Conservation (phyloP, 2,113 vertebrate genomes). For the Pyxicephalus adspersus region DNA sequence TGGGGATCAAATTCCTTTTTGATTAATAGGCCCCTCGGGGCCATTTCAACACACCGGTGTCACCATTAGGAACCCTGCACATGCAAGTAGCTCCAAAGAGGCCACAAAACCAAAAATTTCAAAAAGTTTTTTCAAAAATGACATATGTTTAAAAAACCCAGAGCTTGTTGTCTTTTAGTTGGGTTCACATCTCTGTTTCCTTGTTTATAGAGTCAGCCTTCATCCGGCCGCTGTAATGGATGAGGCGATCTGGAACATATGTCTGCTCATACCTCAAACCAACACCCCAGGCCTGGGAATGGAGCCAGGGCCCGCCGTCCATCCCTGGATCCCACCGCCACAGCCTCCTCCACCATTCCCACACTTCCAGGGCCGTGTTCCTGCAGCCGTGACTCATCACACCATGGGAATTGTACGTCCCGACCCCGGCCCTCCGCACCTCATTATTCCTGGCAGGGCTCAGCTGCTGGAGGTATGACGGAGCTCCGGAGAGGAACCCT, state of each 20-base stretch:
- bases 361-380: background rate
- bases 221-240: background rate
- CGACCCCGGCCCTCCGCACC: background rate
- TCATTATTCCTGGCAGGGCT: conserved; percentile 3
- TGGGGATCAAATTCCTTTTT: no score
- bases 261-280: conserved; percentile 21
- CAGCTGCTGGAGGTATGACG: background rate
- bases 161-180: no score
- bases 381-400: background rate
- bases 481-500: background rate
- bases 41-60: no score
- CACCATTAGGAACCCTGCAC: no score
- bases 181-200: no score
- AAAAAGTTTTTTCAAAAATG: no score
- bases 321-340: background rate
- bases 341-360: conserved; percentile 39
- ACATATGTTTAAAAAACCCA: no score
- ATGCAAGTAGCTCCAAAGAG: no score
- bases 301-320: background rate
- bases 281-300: conserved; percentile 16
- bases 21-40: no score
- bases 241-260: background rate
- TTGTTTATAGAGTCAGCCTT: conserved; percentile 19
- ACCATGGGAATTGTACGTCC: background rate
- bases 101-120: no score